A percentile compares a stretch with the other conserved stretches of the same genome.
Evolutionary conservation across 2,888 invertebrate genomes (phyloP).

Genomic region (Poecilus cupreus): DNA sequence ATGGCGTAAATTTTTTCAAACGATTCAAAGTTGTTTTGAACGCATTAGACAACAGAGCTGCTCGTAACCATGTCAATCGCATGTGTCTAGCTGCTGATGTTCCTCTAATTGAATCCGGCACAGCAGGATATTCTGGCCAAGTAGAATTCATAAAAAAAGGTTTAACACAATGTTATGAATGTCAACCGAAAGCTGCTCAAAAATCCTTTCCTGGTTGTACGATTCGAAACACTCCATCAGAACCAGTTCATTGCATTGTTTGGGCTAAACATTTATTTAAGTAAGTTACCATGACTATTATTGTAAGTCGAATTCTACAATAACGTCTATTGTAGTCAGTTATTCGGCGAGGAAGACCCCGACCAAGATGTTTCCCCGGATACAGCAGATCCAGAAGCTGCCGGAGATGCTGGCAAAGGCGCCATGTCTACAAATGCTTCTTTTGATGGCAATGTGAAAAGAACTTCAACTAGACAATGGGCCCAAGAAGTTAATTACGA

Average conservation of each 20-base stretch:
- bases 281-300: slow-evolving; percentile 74
- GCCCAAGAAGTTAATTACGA: slow-evolving; percentile 89
- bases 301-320: not conserved
- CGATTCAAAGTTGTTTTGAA: slow-evolving; percentile 94
- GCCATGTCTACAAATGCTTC: slow-evolving; percentile 73
- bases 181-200: slow-evolving; percentile 91
- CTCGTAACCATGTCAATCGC: slow-evolving; percentile 98
- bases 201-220: slow-evolving; percentile 98
- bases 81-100: slow-evolving; percentile 97
- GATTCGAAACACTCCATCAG: slow-evolving; percentile 98
- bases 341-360: slow-evolving; percentile 97
- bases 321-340: slow-evolving; percentile 80
- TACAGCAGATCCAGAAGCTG: slow-evolving; percentile 94
- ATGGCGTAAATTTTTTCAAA: slow-evolving; percentile 93
- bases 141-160: slow-evolving; percentile 92
- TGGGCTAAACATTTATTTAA: slow-evolving; percentile 99
- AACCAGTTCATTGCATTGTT: slow-evolving; percentile 99
- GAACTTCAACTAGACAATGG: slow-evolving; percentile 90
- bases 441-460: slow-evolving; percentile 73
- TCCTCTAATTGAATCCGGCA: slow-evolving; percentile 97
- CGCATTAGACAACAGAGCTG: slow-evolving; percentile 96
- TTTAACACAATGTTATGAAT: slow-evolving; percentile 97
- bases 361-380: slow-evolving; percentile 99
- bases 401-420: slow-evolving; percentile 80
- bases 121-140: slow-evolving; percentile 98